These are phyloP conservation scores for Drosophila prosaltans DNA, from an alignment of 1,140 invertebrate species.

Conservation along the genomic window DNA sequence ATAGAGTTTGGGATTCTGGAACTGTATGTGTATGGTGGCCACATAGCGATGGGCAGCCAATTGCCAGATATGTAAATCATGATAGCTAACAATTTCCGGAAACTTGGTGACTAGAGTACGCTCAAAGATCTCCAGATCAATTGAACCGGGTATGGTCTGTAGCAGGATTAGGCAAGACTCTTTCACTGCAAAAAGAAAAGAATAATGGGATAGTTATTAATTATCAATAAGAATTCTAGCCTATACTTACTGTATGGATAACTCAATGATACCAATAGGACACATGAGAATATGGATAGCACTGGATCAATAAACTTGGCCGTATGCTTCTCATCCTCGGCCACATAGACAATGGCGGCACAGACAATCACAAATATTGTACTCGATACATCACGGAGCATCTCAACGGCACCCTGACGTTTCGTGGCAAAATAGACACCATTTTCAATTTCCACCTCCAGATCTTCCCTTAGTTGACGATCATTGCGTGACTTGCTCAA, in stretches of 20 bases:
- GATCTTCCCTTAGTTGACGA: conserved; percentile 63
- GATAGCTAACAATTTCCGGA: conserved; percentile 90
- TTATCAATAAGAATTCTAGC: too few species aligned
- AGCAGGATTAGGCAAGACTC: conserved; percentile 91
- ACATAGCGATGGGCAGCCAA: conserved; percentile 88
- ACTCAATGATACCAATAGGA: conserved; percentile 86
- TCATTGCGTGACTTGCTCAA: conserved; percentile 81
- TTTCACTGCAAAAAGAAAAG: conserved; percentile 85
- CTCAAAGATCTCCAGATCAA: conserved; percentile 88
- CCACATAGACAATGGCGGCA: conserved; percentile 87
- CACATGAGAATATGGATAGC: conserved; percentile 87
- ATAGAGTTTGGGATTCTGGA: conserved; percentile 85
- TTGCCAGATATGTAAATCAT: conserved; percentile 93
- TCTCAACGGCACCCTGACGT: conserved; percentile 84
- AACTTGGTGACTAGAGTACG: conserved; percentile 88
- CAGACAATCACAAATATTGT: conserved; percentile 88
- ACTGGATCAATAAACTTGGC: conserved; percentile 90
- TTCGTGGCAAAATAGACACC: conserved; percentile 70
- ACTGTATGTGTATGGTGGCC: conserved; percentile 90
- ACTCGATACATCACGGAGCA: conserved; percentile 86
- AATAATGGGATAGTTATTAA: too few species aligned
- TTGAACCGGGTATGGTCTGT: conserved; percentile 91
- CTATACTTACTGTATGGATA: conserved; percentile 89
- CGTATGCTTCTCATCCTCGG: conserved; percentile 84
- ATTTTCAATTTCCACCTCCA: conserved; percentile 67